Conservation (phyloP, 1,140 invertebrate genomes). For the Drusus annulatus region DNA sequence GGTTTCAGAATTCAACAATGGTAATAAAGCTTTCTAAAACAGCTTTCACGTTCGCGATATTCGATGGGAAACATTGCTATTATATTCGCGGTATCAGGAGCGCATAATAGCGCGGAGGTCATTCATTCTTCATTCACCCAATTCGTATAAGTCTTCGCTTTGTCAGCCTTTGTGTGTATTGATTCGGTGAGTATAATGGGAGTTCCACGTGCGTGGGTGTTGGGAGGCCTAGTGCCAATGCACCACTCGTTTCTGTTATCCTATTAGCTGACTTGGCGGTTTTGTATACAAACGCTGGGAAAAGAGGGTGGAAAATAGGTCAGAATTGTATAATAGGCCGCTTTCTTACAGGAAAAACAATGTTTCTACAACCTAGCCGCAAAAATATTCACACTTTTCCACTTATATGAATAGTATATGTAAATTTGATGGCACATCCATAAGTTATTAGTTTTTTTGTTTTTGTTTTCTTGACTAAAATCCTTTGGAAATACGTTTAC, state of each 20-base stretch:
- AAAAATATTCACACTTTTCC: too few relatives aligned
- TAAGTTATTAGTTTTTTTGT: too few relatives aligned
- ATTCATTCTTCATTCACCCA: neutral
- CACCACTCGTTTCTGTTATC: neutral
- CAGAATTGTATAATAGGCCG: neutral
- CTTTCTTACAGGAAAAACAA: too few relatives aligned
- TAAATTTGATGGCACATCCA: too few relatives aligned
- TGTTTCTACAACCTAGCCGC: too few relatives aligned
- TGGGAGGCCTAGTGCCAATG: slow-evolving; percentile 13
- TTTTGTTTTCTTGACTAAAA: too few relatives aligned
- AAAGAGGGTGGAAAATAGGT: slow-evolving; percentile 6
- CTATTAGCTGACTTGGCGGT: slow-evolving; percentile 14
- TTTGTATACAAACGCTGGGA: neutral
- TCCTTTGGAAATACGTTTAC: too few relatives aligned
- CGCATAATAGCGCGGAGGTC: neutral
- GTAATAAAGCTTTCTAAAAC: too few relatives aligned
- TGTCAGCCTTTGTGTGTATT: slow-evolving; percentile 1
- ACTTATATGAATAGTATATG: too few relatives aligned
- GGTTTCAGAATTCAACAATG: too few relatives aligned
- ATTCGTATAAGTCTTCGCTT: neutral
- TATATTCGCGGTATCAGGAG: neutral
- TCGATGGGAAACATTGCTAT: too few relatives aligned
- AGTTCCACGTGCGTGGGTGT: neutral
- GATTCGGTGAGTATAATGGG: neutral
- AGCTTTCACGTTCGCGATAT: too few relatives aligned